Evolutionary conservation across 2,113 vertebrate genomes (phyloP), one percentile per base, ranked within the genome.

Genomic region (Nicator chloris): DNA sequence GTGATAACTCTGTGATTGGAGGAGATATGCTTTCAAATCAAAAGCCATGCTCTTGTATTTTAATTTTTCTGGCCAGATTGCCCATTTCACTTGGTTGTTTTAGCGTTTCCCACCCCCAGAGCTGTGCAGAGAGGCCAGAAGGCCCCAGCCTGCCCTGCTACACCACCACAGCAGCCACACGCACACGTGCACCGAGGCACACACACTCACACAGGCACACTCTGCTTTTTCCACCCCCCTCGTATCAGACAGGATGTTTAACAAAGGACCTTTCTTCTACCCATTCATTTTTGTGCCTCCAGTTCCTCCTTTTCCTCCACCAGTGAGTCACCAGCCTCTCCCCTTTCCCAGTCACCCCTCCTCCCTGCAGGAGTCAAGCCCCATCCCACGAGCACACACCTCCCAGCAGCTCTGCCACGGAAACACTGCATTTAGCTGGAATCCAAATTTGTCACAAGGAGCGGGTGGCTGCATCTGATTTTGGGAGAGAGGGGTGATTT

Each of bases 101-200:
- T 90, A 90, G 13, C 0, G 0, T 82, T 87, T 87, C 82, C 76
- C 82, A 61, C 22, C 23, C 79, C 60, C 11, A 9, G 82, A 96
- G 93, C 95, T 96, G 96, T 97, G 96, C 94, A 87, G 93, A 95
- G 95, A 96, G 90, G 92, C 92, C 95, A 94, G 94, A 86, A 90
- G 8, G 73, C 88, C 88, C 86, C 90, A 90, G 40, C 90, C 76
- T 91, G 64, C 82, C 92, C 91, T 94, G 92, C 88, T 70, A 69
- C 82, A 82, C 54, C 59, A 31, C 57, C 5, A 3, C 68, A 51
- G 53, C 81, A 77, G 70, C 79, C 80, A 69, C 85, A 92, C 2
- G 1, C 13, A 68, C 93, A 85, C 3, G 3, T 21, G 49, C 87
- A 79, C 85, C 0, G 0, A 91, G 80, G 72, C 75, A 75, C 82